A percentile compares a stretch with the other conserved stretches of the same genome.
Evolutionary conservation across 1,140 invertebrate species (phyloP).

Genomic region (Aphaenogaster ashmeadi): DNA sequence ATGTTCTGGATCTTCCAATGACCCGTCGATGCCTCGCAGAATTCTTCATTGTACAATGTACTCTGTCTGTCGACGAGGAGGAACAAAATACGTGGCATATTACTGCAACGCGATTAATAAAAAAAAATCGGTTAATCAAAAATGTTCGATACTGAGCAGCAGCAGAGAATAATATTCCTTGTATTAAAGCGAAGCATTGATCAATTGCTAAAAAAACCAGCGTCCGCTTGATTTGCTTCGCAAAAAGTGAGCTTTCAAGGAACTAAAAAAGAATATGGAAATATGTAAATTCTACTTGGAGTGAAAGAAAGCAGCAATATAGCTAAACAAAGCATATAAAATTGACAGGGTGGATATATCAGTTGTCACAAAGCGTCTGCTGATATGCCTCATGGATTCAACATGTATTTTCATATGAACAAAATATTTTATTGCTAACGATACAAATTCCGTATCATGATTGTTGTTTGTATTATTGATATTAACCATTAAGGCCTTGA

Average conservation of each 20-base stretch:
- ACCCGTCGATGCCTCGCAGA: background rate
- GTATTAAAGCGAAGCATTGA: constrained; percentile 17
- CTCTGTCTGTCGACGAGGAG: background rate
- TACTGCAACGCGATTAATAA: background rate
- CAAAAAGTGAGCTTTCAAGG: constrained; percentile 17
- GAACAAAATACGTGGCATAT: background rate
- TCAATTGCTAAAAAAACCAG: constrained; percentile 14
- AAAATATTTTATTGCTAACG: constrained; percentile 82
- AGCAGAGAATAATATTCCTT: background rate
- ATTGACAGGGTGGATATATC: constrained; percentile 61
- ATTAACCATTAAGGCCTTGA: constrained; percentile 91
- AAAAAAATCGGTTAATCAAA: background rate
- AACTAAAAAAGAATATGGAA: constrained; percentile 38
- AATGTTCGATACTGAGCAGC: background rate
- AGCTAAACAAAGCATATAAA: constrained; percentile 55
- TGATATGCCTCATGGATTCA: constrained; percentile 73
- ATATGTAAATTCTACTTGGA: constrained; percentile 31
- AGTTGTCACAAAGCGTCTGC: constrained; percentile 60
- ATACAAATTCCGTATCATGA: constrained; percentile 78
- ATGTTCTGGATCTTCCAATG: background rate
- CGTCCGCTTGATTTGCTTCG: background rate
- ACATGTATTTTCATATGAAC: constrained; percentile 76
- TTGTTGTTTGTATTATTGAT: constrained; percentile 76
- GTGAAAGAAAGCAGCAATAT: background rate
- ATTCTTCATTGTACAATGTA: background rate